Evolutionary conservation across 2,797 vertebrate genomes (phyloP).

Genomic region (Nyctalus aviator): DNA sequence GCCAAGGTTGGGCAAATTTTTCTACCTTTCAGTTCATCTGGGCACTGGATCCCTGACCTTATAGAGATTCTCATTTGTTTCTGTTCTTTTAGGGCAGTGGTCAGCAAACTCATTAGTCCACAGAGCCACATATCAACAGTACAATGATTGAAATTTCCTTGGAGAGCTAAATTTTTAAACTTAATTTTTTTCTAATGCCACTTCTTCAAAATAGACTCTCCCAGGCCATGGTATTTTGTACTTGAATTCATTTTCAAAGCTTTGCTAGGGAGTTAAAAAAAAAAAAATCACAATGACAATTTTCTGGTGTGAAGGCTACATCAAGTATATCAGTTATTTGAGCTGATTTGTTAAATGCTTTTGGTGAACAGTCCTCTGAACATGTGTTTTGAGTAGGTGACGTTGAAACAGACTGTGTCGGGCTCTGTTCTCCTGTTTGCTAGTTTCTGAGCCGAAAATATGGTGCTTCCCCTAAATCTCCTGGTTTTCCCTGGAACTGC

Average conservation of each 20-base stretch:
- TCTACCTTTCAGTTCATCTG: background rate
- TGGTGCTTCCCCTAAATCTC: background rate
- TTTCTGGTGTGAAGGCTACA: background rate
- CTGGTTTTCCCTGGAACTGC: background rate
- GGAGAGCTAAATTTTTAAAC: no score
- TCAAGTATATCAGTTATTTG: background rate
- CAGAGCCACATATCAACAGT: no score
- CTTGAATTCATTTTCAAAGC: background rate
- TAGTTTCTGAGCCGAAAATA: background rate
- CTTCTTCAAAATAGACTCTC: no score
- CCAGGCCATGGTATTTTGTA: no score
- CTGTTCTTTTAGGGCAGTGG: background rate
- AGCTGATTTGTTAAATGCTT: background rate
- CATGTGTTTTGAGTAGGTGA: background rate
- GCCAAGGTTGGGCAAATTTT: no score
- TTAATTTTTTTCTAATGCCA: no score
- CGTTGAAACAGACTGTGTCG: background rate
- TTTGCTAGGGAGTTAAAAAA: slow-evolving; percentile 24
- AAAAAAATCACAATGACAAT: background rate
- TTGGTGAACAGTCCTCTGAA: background rate
- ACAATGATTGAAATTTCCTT: no score
- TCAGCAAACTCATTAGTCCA: no score
- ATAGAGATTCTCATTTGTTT: background rate
- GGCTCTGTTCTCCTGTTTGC: background rate
- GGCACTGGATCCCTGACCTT: background rate